phyloP scores from a whole-genome alignment of 2,797 vertebrate species.

The Parauchenoglanis punctatus region DNA sequence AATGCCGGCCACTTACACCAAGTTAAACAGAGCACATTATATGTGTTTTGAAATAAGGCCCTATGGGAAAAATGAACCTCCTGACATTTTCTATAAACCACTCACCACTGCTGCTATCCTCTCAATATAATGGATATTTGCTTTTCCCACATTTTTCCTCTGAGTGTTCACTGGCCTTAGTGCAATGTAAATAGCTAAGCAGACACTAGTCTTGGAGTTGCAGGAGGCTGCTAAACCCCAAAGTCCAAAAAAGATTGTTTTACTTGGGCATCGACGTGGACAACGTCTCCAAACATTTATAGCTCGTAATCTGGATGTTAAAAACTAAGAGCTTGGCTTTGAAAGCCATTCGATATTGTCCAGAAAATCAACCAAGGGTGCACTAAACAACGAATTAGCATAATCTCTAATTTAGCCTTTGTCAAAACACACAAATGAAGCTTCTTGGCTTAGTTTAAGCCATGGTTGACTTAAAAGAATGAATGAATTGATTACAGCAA shows the following conservation, averaged over 20 bases:
- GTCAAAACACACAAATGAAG: slow-evolving; percentile 35
- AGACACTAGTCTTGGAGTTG: slow-evolving; percentile 40
- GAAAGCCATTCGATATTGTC: slow-evolving; percentile 14
- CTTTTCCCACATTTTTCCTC: slow-evolving; percentile 72
- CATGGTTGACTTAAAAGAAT: slow-evolving; percentile 1
- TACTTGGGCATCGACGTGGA: slow-evolving; percentile 36
- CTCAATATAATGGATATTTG: slow-evolving; percentile 65
- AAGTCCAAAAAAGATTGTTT: slow-evolving; percentile 38
- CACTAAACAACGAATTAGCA: slow-evolving; percentile 39
- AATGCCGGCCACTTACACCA: background rate
- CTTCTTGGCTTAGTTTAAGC: slow-evolving; percentile 15
- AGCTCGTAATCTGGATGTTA: slow-evolving; percentile 44
- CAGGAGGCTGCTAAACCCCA: slow-evolving; percentile 38
- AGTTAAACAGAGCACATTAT: slow-evolving; percentile 1
- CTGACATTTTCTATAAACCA: slow-evolving; percentile 56
- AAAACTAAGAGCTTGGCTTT: slow-evolving; percentile 26
- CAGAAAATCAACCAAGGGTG: slow-evolving; percentile 35
- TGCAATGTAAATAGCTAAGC: slow-evolving; percentile 65
- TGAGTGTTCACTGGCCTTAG: slow-evolving; percentile 58
- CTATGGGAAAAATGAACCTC: slow-evolving; percentile 36
- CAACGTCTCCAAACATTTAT: slow-evolving; percentile 45
- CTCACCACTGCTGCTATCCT: slow-evolving; percentile 38
- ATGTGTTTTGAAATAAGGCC: slow-evolving; percentile 4
- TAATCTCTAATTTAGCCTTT: slow-evolving; percentile 22
- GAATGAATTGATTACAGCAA: slow-evolving; percentile 23